phyloP scores from a whole-genome alignment of 2,113 vertebrate genomes.

The Eira barbara region DNA sequence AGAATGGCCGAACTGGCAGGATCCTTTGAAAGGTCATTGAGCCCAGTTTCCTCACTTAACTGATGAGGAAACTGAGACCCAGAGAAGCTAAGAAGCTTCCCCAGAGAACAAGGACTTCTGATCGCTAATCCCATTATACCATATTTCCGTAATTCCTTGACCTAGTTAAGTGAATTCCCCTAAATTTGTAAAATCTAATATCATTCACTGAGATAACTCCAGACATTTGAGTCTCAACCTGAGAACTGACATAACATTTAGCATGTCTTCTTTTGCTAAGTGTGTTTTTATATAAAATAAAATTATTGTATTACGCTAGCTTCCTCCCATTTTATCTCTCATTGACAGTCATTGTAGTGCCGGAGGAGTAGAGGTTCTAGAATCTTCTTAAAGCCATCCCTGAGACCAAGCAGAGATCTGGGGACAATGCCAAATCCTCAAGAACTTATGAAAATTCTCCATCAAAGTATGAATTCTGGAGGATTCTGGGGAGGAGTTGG shows the following conservation, averaged over 20 bases:
- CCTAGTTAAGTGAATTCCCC: slow-evolving; percentile 27
- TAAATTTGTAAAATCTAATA: neutral
- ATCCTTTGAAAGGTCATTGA: neutral
- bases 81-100: neutral
- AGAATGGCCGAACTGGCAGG: neutral
- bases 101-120: neutral
- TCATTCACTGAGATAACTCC: slow-evolving; percentile 25
- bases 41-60: neutral
- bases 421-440: neutral
- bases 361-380: neutral
- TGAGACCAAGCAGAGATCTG: neutral
- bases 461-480: neutral
- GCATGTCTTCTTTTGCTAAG: neutral
- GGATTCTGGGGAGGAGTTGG: neutral
- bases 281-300: slow-evolving; percentile 40
- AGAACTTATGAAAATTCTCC: neutral
- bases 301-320: slow-evolving; percentile 7
- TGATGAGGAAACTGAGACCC: neutral
- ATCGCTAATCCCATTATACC: neutral
- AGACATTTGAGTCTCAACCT: slow-evolving; percentile 44
- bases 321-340: neutral
- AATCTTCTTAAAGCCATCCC: slow-evolving; percentile 2
- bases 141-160: slow-evolving; percentile 9
- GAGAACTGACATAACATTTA: slow-evolving; percentile 61
- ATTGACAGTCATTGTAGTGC: neutral